These are phyloP conservation scores for Doris montereyensis DNA, from an alignment of 2,888 invertebrate genomes.

Conservation along the genomic window DNA sequence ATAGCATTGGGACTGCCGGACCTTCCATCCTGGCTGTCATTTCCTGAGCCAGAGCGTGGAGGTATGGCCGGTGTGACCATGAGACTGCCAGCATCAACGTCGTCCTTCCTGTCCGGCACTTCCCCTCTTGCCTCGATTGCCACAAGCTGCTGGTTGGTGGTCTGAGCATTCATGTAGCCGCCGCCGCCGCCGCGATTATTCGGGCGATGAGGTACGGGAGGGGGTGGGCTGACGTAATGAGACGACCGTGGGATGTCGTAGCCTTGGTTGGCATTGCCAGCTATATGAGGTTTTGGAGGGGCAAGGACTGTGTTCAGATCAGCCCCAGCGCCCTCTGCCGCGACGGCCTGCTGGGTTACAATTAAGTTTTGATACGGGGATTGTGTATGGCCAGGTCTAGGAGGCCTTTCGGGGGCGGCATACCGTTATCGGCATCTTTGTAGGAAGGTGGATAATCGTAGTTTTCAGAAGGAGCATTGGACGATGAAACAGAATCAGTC, in stretches of 20 bases:
- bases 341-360: constrained; percentile 49
- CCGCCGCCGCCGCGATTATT: constrained; percentile 39
- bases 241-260: constrained; percentile 51
- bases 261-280: constrained; percentile 33
- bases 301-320: constrained; percentile 28
- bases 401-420: constrained; percentile 59
- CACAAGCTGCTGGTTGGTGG: neutral
- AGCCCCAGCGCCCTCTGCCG: constrained; percentile 36
- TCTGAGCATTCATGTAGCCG: too few relatives aligned
- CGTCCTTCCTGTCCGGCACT: neutral
- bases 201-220: neutral
- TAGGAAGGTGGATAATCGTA: constrained; percentile 59
- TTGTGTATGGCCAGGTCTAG: constrained; percentile 51
- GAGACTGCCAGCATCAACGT: too few relatives aligned
- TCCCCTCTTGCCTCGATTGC: neutral
- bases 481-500: constrained; percentile 53
- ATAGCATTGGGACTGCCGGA: constrained; percentile 21
- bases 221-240: neutral
- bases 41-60: constrained; percentile 24
- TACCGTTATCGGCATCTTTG: too few relatives aligned
- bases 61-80: constrained; percentile 13
- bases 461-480: constrained; percentile 47
- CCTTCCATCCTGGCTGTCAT: neutral
- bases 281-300: constrained; percentile 39
- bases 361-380: constrained; percentile 63